A percentile compares a stretch with the other conserved stretches of the same genome.
phyloP scores from a whole-genome alignment of 2,888 invertebrate species.

The Schizotus pectinicornis region DNA sequence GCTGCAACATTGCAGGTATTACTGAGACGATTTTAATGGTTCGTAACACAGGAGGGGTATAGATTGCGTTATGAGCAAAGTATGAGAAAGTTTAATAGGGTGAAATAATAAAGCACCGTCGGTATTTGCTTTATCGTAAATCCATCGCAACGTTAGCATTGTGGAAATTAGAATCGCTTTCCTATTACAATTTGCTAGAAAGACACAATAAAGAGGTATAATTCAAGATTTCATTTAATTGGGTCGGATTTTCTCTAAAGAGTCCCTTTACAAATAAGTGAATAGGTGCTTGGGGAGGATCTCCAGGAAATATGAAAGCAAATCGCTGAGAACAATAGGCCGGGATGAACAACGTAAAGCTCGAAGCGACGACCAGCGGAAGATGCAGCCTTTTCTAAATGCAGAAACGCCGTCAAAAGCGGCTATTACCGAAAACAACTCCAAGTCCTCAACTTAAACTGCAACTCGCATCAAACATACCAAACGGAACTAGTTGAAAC shows the following conservation, averaged over 20 bases:
- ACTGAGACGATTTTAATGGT: too few relatives aligned
- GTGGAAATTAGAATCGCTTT: slow-evolving; percentile 15
- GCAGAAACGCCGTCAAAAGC: slow-evolving; percentile 11
- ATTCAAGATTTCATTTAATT: slow-evolving; percentile 30
- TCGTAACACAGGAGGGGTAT: too few relatives aligned
- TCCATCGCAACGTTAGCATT: neutral
- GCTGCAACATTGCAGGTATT: too few relatives aligned
- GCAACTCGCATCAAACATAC: slow-evolving; percentile 10
- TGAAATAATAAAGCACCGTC: neutral
- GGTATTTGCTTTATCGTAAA: neutral
- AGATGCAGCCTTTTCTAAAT: slow-evolving; percentile 20
- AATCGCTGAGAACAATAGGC: slow-evolving; percentile 26
- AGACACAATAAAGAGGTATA: slow-evolving; percentile 27
- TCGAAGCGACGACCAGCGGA: slow-evolving; percentile 21
- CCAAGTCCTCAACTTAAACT: slow-evolving; percentile 5
- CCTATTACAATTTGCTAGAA: slow-evolving; percentile 11
- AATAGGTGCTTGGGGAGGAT: slow-evolving; percentile 26
- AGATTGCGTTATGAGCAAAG: too few relatives aligned
- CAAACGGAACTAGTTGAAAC: slow-evolving; percentile 20
- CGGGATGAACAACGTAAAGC: slow-evolving; percentile 22
- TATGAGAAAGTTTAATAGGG: neutral
- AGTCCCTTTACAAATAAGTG: slow-evolving; percentile 29
- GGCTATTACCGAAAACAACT: slow-evolving; percentile 1
- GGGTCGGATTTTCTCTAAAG: slow-evolving; percentile 27
- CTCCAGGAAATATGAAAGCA: slow-evolving; percentile 26